These are phyloP conservation scores for Caracal caracal DNA, from an alignment of 2,113 vertebrate genomes.

Conservation along the genomic window DNA sequence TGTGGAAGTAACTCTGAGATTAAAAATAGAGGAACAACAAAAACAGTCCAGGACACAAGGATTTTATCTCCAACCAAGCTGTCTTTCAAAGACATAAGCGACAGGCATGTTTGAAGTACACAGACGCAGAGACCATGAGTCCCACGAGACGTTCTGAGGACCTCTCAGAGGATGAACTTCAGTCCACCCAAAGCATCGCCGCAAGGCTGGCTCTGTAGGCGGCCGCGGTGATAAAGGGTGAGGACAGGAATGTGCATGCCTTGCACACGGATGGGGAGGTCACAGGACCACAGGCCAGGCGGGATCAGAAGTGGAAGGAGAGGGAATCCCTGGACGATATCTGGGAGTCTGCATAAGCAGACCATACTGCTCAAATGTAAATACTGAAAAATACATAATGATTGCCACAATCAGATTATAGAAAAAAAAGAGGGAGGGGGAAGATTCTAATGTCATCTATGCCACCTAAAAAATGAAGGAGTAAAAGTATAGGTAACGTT, in stretches of 20 bases:
- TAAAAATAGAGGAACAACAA: background rate
- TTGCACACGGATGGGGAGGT: background rate
- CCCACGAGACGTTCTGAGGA: too few species aligned
- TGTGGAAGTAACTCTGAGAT: background rate
- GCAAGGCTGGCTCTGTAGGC: background rate
- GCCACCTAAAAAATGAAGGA: background rate
- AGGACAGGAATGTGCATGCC: background rate
- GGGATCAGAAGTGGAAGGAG: background rate
- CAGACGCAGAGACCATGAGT: background rate
- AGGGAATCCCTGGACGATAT: background rate
- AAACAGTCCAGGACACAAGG: background rate
- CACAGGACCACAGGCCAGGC: background rate
- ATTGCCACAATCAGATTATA: background rate
- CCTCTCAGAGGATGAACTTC: background rate
- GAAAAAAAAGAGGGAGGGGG: background rate
- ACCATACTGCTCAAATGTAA: background rate
- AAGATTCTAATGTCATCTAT: background rate
- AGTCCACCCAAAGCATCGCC: background rate
- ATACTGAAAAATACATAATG: background rate
- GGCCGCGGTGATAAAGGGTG: accelerated
- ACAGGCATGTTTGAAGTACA: background rate
- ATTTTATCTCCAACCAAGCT: background rate
- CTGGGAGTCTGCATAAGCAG: background rate
- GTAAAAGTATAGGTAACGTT: background rate
- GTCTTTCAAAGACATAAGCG: background rate